These are phyloP conservation scores for Atta cephalotes DNA, from an alignment of 1,140 invertebrate species.

Conservation along the genomic window DNA sequence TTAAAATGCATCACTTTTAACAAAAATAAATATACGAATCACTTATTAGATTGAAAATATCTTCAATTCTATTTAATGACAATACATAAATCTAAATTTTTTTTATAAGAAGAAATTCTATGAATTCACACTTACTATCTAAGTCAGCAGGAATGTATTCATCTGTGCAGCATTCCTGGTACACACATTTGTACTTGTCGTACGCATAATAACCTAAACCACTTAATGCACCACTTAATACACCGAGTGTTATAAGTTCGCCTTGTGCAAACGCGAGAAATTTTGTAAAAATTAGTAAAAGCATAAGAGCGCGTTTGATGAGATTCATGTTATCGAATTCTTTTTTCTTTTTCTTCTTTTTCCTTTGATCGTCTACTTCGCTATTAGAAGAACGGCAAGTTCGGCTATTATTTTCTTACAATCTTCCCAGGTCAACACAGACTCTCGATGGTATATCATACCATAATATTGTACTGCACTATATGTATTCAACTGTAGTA, in stretches of 20 bases:
- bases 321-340: constrained; percentile 54
- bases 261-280: constrained; percentile 5
- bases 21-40: neutral
- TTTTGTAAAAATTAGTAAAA: neutral
- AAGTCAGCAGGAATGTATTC: constrained; percentile 82
- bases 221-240: neutral
- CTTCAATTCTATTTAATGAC: neutral
- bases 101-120: neutral
- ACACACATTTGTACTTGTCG: constrained; percentile 73
- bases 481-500: too few species aligned
- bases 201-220: neutral
- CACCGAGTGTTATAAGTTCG: neutral
- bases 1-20: neutral
- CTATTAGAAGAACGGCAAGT: neutral
- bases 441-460: too few species aligned
- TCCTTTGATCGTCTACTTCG: too few species aligned
- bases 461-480: too few species aligned
- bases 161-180: constrained; percentile 85
- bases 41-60: neutral
- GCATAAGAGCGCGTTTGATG: neutral
- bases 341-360: neutral
- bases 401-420: too few species aligned
- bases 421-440: too few species aligned
- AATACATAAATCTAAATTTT: neutral
- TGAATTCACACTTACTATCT: constrained; percentile 40